Conservation (phyloP, 2,888 invertebrate species). For the Melanargia galathea region DNA sequence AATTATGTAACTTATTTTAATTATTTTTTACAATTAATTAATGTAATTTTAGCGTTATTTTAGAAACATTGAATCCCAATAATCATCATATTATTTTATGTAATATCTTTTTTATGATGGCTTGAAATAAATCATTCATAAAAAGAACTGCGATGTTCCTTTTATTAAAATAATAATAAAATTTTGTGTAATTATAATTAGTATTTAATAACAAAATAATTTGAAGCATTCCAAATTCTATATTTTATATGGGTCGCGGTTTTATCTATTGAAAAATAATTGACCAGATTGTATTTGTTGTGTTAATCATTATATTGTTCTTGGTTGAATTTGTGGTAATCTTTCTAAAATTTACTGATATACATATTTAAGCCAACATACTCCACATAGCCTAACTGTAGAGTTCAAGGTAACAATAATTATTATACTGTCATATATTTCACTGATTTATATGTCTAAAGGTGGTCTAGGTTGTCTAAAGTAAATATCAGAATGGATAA, state of each 20-base stretch:
- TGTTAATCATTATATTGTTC: background rate
- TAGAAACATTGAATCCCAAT: background rate
- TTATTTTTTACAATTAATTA: background rate
- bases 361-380: no score
- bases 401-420: no score
- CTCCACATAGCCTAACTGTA: no score
- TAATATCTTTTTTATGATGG: background rate
- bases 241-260: background rate
- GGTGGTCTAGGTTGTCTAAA: background rate
- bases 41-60: background rate
- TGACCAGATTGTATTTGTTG: background rate
- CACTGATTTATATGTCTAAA: no score
- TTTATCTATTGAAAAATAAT: background rate
- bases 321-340: background rate
- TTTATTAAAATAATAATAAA: no score
- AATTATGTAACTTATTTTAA: no score
- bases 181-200: no score
- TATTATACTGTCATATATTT: no score
- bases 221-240: slow-evolving; percentile 2
- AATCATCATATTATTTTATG: background rate
- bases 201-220: no score
- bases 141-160: no score
- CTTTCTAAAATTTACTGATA: background rate
- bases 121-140: no score
- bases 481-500: background rate